These are phyloP conservation scores for Microplitis manilae DNA, from an alignment of 2,888 invertebrate species.

Conservation along the genomic window DNA sequence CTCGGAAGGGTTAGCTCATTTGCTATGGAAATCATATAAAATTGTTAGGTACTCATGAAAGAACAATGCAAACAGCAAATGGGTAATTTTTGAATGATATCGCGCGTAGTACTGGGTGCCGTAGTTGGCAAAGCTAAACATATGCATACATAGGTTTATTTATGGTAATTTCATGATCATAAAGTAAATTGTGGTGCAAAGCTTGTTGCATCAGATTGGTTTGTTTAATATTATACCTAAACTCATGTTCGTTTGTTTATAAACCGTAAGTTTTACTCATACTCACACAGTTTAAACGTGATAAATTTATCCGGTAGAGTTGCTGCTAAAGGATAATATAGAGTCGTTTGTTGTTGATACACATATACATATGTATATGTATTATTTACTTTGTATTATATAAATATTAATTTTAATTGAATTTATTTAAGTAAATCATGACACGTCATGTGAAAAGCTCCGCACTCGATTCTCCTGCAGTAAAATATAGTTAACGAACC, in stretches of 20 bases:
- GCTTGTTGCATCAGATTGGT: not conserved
- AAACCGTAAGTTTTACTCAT: not conserved
- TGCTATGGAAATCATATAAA: constrained; percentile 62
- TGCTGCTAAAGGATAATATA: not conserved
- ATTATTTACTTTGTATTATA: not conserved
- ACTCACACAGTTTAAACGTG: not conserved
- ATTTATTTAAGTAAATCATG: constrained; percentile 10
- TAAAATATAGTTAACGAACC: constrained; percentile 17
- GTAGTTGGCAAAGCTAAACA: not conserved
- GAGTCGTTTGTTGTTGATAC: not conserved
- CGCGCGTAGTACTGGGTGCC: constrained; percentile 2
- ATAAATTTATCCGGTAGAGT: not conserved
- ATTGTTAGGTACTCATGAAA: constrained; percentile 55
- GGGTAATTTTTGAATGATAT: constrained; percentile 61
- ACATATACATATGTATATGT: not conserved
- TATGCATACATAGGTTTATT: constrained; percentile 46
- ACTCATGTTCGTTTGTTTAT: constrained; percentile 10
- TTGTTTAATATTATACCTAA: constrained; percentile 9
- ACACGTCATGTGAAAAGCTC: not conserved
- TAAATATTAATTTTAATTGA: constrained; percentile 11
- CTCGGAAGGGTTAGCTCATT: constrained; percentile 34
- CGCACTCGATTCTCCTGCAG: not conserved
- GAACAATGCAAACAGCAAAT: constrained; percentile 64
- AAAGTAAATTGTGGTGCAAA: constrained; percentile 50
- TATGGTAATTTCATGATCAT: constrained; percentile 58